Conservation (phyloP, 2,113 vertebrate species). For the Brienomyrus brachyistius region DNA sequence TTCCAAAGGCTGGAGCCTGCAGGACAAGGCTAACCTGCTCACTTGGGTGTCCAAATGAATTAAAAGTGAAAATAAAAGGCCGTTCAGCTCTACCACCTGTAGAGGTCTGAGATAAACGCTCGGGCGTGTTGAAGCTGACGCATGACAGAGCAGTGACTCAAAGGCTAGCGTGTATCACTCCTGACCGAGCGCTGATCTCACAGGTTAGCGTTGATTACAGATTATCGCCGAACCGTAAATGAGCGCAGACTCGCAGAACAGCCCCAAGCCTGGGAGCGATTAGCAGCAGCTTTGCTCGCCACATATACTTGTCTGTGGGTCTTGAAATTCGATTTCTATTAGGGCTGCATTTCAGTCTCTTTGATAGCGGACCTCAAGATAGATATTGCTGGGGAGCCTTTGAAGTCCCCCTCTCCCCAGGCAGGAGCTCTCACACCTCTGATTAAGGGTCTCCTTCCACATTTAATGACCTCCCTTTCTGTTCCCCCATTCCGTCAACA, state of each 20-base stretch:
- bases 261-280: constrained; percentile 20
- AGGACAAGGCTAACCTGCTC: constrained; percentile 1
- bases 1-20: background rate
- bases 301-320: constrained; percentile 16
- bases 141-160: constrained; percentile 25
- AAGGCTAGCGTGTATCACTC: constrained; percentile 36
- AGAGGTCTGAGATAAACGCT: constrained; percentile 30
- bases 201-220: constrained; percentile 42
- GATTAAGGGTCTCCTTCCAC: background rate
- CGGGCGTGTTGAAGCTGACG: background rate
- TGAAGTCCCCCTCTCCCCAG: background rate
- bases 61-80: background rate
- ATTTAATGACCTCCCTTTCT: background rate
- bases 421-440: background rate
- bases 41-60: constrained; percentile 7
- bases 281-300: constrained; percentile 20
- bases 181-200: constrained; percentile 32
- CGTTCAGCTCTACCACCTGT: background rate
- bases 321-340: constrained; percentile 19
- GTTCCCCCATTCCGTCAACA: constrained; percentile 4
- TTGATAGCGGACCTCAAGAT: background rate
- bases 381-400: background rate
- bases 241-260: background rate
- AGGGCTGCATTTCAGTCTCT: background rate
- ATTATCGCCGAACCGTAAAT: constrained; percentile 40